Evolutionary conservation across 37 sponge, comb jelly and placozoan species (phyloP), one percentile per base, ranked within the genome.

Genomic region (Ephydatia muelleri): DNA sequence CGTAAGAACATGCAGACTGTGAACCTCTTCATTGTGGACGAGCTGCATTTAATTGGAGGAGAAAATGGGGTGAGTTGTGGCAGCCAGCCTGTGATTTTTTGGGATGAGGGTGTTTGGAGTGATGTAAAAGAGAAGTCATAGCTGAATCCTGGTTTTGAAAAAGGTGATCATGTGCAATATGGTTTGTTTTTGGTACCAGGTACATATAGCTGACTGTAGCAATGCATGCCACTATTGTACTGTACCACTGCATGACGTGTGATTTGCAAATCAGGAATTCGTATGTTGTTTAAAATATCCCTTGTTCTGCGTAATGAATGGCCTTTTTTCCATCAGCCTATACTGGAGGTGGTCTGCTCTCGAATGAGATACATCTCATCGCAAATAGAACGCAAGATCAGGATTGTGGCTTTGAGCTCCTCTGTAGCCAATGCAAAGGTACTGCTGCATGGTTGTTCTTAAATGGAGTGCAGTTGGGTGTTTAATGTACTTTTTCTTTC

Each of bases 331-430:
- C 47, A 28, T 3, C 67, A 96, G 96, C 94, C 95, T 29, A 78
- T 95, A 11, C 65, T 99, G 57, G 99, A 99, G 80, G 89, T 97
- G 12, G 84, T 97, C 68, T 97, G 97, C 76, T 97, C 99, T 57
- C 91, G 99, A 49, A 99, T 99, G 94, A 48, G 97, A 16, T 99
- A 97, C 94, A 95, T 99, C 83, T 87, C 97, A 14, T 95, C 97
- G 31, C 99, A 99, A 80, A 95, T 95, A 28, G 97, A 92, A 81
- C 78, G 88, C 33, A 91, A 91, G 87, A 93, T 99, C 49, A 80
- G 99, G 3, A 95, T 99, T 40, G 88, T 99, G 31, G 97, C 93
- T 34, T 90, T 99, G 57, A 93, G 95, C 67, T 93, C 95, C 11
- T 93, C 99, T 11, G 89, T 99, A 1, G 93, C 99, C 72, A 99